phyloP scores from a whole-genome alignment of 2,888 invertebrate species.

The Thyatira batis region DNA sequence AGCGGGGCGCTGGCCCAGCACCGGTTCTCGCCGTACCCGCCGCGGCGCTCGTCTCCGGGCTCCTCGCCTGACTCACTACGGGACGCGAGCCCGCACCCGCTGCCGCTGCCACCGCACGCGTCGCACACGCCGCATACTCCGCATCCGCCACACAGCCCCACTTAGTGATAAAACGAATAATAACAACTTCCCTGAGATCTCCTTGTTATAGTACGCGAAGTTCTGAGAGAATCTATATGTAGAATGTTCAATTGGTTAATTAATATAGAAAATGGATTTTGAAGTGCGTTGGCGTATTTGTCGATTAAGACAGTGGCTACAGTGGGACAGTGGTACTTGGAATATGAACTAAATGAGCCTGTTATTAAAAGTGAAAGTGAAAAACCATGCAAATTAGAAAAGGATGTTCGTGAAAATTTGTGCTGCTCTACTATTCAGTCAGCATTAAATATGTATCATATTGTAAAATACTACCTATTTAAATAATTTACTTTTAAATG shows the following conservation, averaged over 20 bases:
- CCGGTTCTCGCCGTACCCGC: slow-evolving; percentile 84
- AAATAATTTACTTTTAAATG: slow-evolving; percentile 37
- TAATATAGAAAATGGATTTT: slow-evolving; percentile 25
- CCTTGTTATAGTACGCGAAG: slow-evolving; percentile 44
- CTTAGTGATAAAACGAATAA: slow-evolving; percentile 58
- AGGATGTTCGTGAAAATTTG: slow-evolving; percentile 21
- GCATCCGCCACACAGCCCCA: slow-evolving; percentile 73
- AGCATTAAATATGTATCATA: slow-evolving; percentile 45
- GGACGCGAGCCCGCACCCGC: slow-evolving; percentile 72
- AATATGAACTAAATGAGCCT: slow-evolving; percentile 33
- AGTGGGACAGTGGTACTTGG: no score
- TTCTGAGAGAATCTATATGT: slow-evolving; percentile 45
- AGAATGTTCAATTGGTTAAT: slow-evolving; percentile 34
- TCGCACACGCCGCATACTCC: slow-evolving; percentile 65
- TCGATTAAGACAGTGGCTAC: slow-evolving; percentile 28
- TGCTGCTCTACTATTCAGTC: neutral
- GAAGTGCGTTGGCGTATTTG: slow-evolving; percentile 34
- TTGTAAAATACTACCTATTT: slow-evolving; percentile 71
- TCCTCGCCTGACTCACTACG: slow-evolving; percentile 85
- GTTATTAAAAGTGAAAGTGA: slow-evolving; percentile 42
- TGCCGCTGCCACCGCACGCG: slow-evolving; percentile 56
- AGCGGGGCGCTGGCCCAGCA: slow-evolving; percentile 76
- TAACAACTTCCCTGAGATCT: slow-evolving; percentile 49
- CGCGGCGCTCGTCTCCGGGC: slow-evolving; percentile 73
- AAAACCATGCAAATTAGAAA: neutral